Conservation (phyloP, 1,140 invertebrate genomes). For the Musca vetustissima region DNA sequence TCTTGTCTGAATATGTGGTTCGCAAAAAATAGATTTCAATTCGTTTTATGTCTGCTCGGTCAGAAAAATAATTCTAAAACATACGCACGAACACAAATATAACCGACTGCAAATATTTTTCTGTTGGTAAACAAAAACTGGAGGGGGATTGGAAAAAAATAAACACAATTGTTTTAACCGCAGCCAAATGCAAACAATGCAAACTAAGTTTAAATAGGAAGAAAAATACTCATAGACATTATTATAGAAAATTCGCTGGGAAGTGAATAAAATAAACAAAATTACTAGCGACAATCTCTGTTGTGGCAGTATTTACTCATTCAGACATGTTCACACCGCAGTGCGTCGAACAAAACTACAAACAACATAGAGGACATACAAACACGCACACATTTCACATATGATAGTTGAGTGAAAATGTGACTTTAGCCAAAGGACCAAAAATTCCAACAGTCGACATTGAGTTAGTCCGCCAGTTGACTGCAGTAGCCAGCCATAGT, state of each 20-base stretch:
- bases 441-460: too few species aligned
- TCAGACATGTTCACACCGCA: neutral
- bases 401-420: neutral
- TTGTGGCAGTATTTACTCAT: too few species aligned
- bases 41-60: too few species aligned
- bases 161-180: neutral
- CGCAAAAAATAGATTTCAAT: too few species aligned
- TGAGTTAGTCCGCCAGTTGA: neutral
- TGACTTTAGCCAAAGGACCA: too few species aligned
- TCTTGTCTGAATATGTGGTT: too few species aligned
- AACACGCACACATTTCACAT: neutral
- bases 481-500: neutral
- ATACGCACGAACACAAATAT: too few species aligned
- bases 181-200: too few species aligned
- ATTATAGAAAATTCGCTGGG: neutral
- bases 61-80: too few species aligned
- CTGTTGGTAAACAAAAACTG: slow-evolving; percentile 1
- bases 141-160: neutral
- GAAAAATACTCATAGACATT: neutral
- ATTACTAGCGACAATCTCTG: slow-evolving; percentile 15
- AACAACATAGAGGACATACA: neutral
- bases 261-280: slow-evolving; percentile 23
- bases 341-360: neutral
- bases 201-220: too few species aligned
- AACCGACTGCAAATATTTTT: too few species aligned